These are phyloP conservation scores for Geotrypetes seraphini DNA, from an alignment of 2,797 vertebrate genomes.

Conservation along the genomic window DNA sequence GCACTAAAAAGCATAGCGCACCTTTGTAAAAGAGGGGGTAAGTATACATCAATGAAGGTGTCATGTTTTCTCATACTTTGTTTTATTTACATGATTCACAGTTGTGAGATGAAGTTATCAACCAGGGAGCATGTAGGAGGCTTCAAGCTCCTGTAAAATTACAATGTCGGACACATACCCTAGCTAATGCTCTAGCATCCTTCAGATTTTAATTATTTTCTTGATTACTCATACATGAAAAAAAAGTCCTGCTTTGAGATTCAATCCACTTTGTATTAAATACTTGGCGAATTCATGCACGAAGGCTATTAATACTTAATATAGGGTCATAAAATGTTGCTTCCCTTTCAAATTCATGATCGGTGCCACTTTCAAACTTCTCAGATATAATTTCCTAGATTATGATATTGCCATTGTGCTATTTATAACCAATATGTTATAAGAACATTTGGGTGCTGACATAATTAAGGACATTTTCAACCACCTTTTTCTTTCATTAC, in stretches of 20 bases:
- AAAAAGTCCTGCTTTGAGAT: constrained; percentile 12
- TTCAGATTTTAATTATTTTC: constrained; percentile 4
- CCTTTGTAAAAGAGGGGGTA: no score
- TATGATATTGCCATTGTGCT: constrained; percentile 18
- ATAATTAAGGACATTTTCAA: constrained; percentile 28
- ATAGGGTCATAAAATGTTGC: constrained; percentile 20
- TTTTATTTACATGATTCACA: no score
- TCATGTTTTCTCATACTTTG: no score
- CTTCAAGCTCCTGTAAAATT: no score
- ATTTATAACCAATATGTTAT: constrained; percentile 28
- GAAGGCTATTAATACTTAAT: constrained; percentile 15
- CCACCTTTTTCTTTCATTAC: constrained; percentile 22
- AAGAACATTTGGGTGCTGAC: constrained; percentile 23
- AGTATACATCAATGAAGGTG: no score
- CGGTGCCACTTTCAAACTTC: constrained; percentile 20
- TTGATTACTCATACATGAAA: constrained; percentile 9
- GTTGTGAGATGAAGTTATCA: no score
- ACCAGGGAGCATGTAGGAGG: no score
- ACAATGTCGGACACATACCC: no score
- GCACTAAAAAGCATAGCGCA: no score
- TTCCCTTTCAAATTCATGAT: constrained; percentile 20
- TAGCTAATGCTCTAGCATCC: background rate
- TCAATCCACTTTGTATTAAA: constrained; percentile 22
- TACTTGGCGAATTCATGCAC: constrained; percentile 10
- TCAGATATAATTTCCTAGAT: constrained; percentile 30